Conservation (phyloP, 2,888 invertebrate genomes). For the Drosophila siamana region DNA sequence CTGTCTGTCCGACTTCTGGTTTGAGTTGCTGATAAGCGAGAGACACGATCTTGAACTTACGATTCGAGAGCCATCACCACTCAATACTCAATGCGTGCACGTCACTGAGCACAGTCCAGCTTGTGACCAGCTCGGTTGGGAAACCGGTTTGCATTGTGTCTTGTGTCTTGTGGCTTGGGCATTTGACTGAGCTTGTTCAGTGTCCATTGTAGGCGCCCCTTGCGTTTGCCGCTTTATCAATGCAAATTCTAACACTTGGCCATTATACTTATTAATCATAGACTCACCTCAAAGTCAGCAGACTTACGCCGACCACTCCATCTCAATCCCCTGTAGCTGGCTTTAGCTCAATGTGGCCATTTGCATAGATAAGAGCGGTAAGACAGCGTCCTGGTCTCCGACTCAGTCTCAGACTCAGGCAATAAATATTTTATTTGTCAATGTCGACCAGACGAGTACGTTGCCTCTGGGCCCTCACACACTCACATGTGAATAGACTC, state of each 20-base stretch:
- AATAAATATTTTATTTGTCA: slow-evolving; percentile 43
- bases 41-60: slow-evolving; percentile 37
- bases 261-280: background rate
- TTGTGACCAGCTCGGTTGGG: slow-evolving; percentile 23
- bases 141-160: slow-evolving; percentile 39
- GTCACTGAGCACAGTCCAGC: slow-evolving; percentile 14
- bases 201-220: background rate
- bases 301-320: background rate
- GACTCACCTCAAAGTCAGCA: background rate
- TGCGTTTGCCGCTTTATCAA: background rate
- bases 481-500: slow-evolving; percentile 12
- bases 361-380: slow-evolving; percentile 19
- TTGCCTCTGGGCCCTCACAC: slow-evolving; percentile 30
- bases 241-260: background rate
- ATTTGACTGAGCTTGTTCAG: background rate
- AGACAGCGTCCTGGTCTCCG: slow-evolving; percentile 6
- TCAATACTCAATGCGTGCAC: slow-evolving; percentile 16
- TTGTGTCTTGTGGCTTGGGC: background rate
- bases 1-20: background rate
- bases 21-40: slow-evolving; percentile 28
- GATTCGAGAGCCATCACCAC: slow-evolving; percentile 5
- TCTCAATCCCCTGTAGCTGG: slow-evolving; percentile 3
- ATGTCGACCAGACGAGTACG: slow-evolving; percentile 33
- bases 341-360: slow-evolving; percentile 15
- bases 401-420: slow-evolving; percentile 1